phyloP scores from a whole-genome alignment of 1,140 invertebrate genomes.

The Anthonomus grandis region DNA sequence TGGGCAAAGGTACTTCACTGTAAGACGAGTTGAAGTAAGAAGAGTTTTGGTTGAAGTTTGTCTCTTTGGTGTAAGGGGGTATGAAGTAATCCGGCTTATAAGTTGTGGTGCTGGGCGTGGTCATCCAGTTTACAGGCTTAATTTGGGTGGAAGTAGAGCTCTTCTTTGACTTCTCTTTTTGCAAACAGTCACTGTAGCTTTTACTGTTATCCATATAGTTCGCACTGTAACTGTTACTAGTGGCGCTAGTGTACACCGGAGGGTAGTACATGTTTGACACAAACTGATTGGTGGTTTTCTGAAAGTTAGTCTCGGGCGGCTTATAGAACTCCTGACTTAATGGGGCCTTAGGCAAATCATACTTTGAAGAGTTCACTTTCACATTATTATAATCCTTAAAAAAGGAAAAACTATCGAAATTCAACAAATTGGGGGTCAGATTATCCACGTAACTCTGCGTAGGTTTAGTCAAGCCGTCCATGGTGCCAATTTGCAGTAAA shows the following conservation, averaged over 20 bases:
- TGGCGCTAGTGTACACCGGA: slow-evolving; percentile 10
- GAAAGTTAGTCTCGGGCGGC: background rate
- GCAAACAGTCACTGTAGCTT: background rate
- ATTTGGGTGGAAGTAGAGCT: slow-evolving; percentile 14
- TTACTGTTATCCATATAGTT: background rate
- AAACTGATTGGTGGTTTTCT: background rate
- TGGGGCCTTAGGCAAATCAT: too few relatives aligned
- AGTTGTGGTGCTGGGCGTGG: slow-evolving; percentile 51
- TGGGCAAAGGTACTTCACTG: slow-evolving; percentile 23
- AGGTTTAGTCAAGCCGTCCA: slow-evolving; percentile 54
- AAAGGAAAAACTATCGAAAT: slow-evolving; percentile 44
- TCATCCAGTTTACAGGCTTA: slow-evolving; percentile 62
- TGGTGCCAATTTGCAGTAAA: slow-evolving; percentile 60
- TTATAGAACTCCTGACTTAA: too few relatives aligned
- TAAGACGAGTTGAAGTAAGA: too few relatives aligned
- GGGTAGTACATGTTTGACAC: slow-evolving; percentile 1
- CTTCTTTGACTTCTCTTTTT: slow-evolving; percentile 19
- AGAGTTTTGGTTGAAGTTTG: slow-evolving; percentile 30
- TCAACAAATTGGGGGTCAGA: slow-evolving; percentile 41
- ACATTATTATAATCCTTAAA: slow-evolving; percentile 37
- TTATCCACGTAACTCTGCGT: slow-evolving; percentile 39
- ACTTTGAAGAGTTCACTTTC: too few relatives aligned
- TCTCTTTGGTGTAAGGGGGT: slow-evolving; percentile 34
- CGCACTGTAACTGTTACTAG: slow-evolving; percentile 3
- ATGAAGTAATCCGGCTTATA: slow-evolving; percentile 35